Percentiles rank a stretch among this genome's conserved stretches.
Evolutionary conservation across 2,797 vertebrate genomes (phyloP).

Genomic region (Pseudopleuronectes americanus): DNA sequence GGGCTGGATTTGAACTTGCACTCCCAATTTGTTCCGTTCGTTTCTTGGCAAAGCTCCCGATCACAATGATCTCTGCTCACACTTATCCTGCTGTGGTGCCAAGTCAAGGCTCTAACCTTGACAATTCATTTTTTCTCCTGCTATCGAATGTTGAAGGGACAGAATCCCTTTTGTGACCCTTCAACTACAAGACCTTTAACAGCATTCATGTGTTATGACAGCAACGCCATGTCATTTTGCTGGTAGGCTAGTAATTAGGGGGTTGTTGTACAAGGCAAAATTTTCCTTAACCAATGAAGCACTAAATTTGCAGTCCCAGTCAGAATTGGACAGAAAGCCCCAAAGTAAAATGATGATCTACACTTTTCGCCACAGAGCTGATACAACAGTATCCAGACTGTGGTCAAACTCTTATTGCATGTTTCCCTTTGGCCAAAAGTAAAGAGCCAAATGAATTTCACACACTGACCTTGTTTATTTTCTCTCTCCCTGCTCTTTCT

Average conservation of each 20-base stretch:
- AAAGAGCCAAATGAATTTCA: constrained; percentile 43
- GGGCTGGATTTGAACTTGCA: constrained; percentile 38
- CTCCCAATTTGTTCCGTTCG: constrained; percentile 49
- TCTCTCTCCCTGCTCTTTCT: not conserved
- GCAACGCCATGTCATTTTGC: constrained; percentile 59
- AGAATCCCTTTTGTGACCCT: constrained; percentile 19
- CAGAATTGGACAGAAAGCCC: constrained; percentile 53
- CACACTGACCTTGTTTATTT: constrained; percentile 49
- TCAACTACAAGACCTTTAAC: constrained; percentile 53
- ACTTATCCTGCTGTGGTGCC: constrained; percentile 22
- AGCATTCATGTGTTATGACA: constrained; percentile 66
- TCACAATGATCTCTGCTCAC: constrained; percentile 37
- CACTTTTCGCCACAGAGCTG: constrained; percentile 52
- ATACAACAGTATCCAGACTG: constrained; percentile 59
- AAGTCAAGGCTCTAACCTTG: constrained; percentile 21
- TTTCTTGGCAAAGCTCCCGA: constrained; percentile 39
- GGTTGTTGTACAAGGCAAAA: constrained; percentile 65
- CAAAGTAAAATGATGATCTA: constrained; percentile 60
- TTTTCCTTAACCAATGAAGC: constrained; percentile 71
- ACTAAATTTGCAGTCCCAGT: constrained; percentile 70
- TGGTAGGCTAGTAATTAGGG: constrained; percentile 72
- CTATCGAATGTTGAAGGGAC: constrained; percentile 28
- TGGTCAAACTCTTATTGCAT: constrained; percentile 49
- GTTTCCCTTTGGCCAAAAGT: constrained; percentile 56
- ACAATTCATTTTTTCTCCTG: constrained; percentile 20